Evolutionary conservation across 2,888 invertebrate species (phyloP), one percentile per base, ranked within the genome.

Genomic region (Gortyna flavago): DNA sequence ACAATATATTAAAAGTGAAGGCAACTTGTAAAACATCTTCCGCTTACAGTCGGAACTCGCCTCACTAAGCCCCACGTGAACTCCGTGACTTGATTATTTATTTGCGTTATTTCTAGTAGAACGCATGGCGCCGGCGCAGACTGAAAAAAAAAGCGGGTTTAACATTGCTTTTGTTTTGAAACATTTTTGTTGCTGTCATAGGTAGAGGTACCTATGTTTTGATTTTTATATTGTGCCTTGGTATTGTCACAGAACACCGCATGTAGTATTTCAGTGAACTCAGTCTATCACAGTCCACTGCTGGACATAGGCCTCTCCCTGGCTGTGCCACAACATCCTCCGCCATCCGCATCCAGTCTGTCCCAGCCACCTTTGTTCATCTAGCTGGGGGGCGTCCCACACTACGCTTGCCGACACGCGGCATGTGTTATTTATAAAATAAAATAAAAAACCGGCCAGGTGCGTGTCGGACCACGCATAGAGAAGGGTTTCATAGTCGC

Each of bases 31-130:
- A 54, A 68, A 32, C 25, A 57, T 69, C 2, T 25, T 0, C 44
- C 72, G 75, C 75, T 64, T 13, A 11, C 67, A 71, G 44, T 72
- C 11, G 9, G 1, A 64, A 64, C 59, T 61, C 32, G 18, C 54
- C 32, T 62, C 35, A 61, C 48, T 16, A 61, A 69, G 25, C 59
- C 57, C 41, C 59, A 68, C 75, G 67, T 80, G 81, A 54, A 59
- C 41, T 54, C 9, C 85, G 85, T 82, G 82, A 85, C 82, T 70
- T 65, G 85, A 75, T 75, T 82, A 85, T 82, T 85, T 75, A 81
- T 85, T 44, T 71, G 48, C 21, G 59, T 68, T 68, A 81, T 81
- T 81, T 72, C 75, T 64, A 85, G 38, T 67, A 70, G 67, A 81
- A 85, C 64, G 84, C 70, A 66, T 62, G 67, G 66, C 57, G 64